phyloP scores from a whole-genome alignment of 2,888 invertebrate genomes.

The Prostheceraeus crozeri region DNA sequence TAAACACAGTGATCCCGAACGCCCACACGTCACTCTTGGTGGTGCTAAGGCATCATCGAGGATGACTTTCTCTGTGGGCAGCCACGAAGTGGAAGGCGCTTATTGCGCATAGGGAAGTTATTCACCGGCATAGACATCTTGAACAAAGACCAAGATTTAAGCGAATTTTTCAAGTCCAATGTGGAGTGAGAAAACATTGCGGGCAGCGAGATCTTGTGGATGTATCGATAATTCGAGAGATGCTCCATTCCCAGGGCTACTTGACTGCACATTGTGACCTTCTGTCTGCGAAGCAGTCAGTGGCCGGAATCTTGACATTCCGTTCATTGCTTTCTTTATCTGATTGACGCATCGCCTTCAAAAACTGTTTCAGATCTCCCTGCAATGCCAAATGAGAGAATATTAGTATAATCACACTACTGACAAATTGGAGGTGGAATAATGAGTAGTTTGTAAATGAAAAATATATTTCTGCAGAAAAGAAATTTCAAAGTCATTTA shows the following conservation, averaged over 20 bases:
- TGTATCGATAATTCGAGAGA: conserved; percentile 67
- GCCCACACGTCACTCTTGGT: conserved; percentile 90
- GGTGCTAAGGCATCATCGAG: conserved; percentile 88
- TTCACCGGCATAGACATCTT: conserved; percentile 79
- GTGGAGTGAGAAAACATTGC: conserved; percentile 88
- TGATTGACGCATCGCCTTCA: conserved; percentile 57
- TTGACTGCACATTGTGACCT: conserved; percentile 61
- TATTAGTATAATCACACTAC: too few relatives aligned
- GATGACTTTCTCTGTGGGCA: conserved; percentile 85
- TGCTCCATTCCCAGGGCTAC: conserved; percentile 75
- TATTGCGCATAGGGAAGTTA: conserved; percentile 71
- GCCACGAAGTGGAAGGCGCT: conserved; percentile 84
- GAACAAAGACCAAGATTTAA: conserved; percentile 69
- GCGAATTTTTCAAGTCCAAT: too few relatives aligned
- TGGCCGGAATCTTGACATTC: conserved; percentile 61
- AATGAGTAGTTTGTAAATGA: too few relatives aligned
- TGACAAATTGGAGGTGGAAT: too few relatives aligned
- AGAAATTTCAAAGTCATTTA: too few relatives aligned
- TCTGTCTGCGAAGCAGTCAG: too few relatives aligned
- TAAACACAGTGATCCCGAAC: conserved; percentile 80
- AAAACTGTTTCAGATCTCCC: conserved; percentile 78
- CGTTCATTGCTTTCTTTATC: too few relatives aligned
- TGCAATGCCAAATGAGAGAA: too few relatives aligned
- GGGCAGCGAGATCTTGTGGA: conserved; percentile 83
- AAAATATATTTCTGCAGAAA: too few relatives aligned